Evolutionary conservation across 1,140 invertebrate species (phyloP).

Genomic region (Chlorops oryzae): DNA sequence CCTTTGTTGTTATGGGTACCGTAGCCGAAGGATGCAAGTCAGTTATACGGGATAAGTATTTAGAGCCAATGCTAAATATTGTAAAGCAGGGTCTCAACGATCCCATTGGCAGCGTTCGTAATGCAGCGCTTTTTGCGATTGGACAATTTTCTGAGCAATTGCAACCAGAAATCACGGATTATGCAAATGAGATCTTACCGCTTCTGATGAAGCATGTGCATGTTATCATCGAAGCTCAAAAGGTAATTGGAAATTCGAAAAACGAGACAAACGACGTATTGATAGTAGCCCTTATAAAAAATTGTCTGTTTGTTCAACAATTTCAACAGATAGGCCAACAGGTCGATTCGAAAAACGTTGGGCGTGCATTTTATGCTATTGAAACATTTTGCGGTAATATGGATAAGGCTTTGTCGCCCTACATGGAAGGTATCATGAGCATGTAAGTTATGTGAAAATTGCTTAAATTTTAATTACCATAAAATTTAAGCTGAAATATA

Average conservation of each 20-base stretch:
- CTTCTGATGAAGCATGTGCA: slow-evolving; percentile 66
- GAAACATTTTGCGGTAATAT: slow-evolving; percentile 77
- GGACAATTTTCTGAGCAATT: slow-evolving; percentile 78
- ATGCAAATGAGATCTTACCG: slow-evolving; percentile 64
- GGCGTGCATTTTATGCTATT: slow-evolving; percentile 74
- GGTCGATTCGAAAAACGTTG: slow-evolving; percentile 58
- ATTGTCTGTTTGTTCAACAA: background rate
- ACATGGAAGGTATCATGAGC: too few species aligned
- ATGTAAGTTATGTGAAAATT: too few species aligned
- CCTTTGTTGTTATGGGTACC: slow-evolving; percentile 67
- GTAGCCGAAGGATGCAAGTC: slow-evolving; percentile 77
- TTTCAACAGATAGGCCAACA: background rate
- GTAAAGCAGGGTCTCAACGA: slow-evolving; percentile 66
- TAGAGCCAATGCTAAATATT: slow-evolving; percentile 63
- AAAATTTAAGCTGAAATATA: too few species aligned
- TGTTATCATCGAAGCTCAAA: slow-evolving; percentile 54
- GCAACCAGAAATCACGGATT: slow-evolving; percentile 68
- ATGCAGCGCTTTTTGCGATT: slow-evolving; percentile 72
- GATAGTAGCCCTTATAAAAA: too few species aligned
- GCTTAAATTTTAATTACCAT: too few species aligned
- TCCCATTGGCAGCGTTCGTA: slow-evolving; percentile 54
- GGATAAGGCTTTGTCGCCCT: slow-evolving; percentile 63
- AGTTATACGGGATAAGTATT: slow-evolving; percentile 64
- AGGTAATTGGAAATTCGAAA: slow-evolving; percentile 28
- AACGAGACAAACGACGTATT: background rate